Percentiles rank a stretch among this genome's conserved stretches.
Evolutionary conservation across 2,888 invertebrate species (phyloP).

Genomic region (Erpobdella octoculata): DNA sequence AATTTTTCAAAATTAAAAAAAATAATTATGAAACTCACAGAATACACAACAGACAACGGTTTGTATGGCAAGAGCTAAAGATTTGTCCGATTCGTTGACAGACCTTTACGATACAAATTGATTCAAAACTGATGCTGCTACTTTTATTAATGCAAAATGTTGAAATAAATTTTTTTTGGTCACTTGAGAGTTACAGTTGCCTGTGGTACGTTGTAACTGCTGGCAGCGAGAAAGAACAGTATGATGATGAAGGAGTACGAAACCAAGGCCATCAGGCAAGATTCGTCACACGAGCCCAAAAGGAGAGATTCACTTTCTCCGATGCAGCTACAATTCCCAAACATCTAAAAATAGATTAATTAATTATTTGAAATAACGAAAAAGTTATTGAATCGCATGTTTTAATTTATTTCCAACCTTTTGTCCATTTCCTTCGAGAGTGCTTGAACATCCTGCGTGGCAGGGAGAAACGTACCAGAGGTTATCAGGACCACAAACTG

Average conservation of each 20-base stretch:
- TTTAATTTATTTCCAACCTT: too few relatives aligned
- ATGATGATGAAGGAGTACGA: neutral
- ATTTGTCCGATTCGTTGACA: slow-evolving; percentile 20
- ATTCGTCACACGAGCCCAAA: slow-evolving; percentile 12
- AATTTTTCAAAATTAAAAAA: neutral
- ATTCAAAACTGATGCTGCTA: neutral
- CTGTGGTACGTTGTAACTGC: slow-evolving; percentile 26
- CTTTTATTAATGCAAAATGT: too few relatives aligned
- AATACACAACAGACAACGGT: slow-evolving; percentile 8
- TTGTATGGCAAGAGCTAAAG: slow-evolving; percentile 18
- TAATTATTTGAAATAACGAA: too few relatives aligned
- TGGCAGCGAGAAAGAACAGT: neutral
- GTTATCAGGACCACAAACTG: slow-evolving; percentile 60
- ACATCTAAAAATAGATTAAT: neutral
- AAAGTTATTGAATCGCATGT: too few relatives aligned
- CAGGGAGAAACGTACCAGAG: slow-evolving; percentile 66
- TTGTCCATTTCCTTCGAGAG: neutral
- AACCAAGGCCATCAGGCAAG: neutral
- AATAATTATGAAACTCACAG: neutral
- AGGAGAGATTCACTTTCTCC: neutral
- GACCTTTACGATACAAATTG: slow-evolving; percentile 5
- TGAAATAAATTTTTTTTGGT: neutral
- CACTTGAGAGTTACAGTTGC: slow-evolving; percentile 25
- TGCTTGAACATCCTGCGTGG: slow-evolving; percentile 61
- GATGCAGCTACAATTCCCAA: slow-evolving; percentile 13